Conservation (phyloP, 2,888 invertebrate genomes). For the Lasioglossum malachurum region DNA sequence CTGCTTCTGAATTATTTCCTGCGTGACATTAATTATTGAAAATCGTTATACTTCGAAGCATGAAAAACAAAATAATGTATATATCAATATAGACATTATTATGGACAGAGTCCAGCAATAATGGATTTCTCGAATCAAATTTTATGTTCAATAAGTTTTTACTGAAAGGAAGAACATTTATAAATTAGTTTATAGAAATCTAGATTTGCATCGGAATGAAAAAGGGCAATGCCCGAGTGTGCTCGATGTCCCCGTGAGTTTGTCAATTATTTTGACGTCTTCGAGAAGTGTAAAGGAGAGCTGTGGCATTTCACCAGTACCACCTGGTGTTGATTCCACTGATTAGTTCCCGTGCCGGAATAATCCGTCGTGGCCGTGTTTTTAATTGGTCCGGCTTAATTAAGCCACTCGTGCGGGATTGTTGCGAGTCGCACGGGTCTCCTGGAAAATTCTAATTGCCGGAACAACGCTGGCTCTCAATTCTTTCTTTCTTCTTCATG, state of each 20-base stretch:
- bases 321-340: conserved; percentile 13
- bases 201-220: not conserved
- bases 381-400: conserved; percentile 74
- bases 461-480: conserved; percentile 56
- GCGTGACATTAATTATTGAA: no score
- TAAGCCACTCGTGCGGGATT: conserved; percentile 64
- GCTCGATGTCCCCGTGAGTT: conserved; percentile 26
- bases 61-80: not conserved
- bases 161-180: not conserved
- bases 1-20: no score
- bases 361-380: conserved; percentile 61
- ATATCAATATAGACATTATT: not conserved
- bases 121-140: not conserved
- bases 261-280: conserved; percentile 49
- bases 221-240: not conserved
- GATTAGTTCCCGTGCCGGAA: conserved; percentile 55
- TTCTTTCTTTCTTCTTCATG: conserved; percentile 28
- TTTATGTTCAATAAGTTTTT: not conserved
- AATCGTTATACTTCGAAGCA: no score
- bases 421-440: conserved; percentile 54
- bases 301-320: conserved; percentile 11
- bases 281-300: conserved; percentile 33
- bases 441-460: conserved; percentile 64
- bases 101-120: not conserved
- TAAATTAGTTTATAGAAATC: no score